Evolutionary conservation across 1,140 invertebrate species (phyloP).

Genomic region (Armadillidium nasatum): DNA sequence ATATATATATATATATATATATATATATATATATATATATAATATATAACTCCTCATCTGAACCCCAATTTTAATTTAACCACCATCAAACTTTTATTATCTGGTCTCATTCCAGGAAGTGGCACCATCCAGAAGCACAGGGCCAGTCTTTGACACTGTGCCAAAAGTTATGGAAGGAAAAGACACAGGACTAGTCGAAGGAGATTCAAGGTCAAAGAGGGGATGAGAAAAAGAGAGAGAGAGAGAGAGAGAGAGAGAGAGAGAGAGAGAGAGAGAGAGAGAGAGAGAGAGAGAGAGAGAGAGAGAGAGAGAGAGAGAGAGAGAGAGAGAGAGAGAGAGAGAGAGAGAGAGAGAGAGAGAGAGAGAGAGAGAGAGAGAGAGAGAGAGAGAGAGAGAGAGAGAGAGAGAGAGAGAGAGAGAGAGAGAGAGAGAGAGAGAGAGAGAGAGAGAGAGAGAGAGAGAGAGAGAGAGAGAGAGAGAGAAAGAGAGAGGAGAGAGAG

Average conservation of each 20-base stretch:
- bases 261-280: not conserved
- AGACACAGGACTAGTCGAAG: not conserved
- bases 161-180: slow-evolving; percentile 11
- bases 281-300: not conserved
- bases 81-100: not conserved
- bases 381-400: not conserved
- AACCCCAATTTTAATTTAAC: too few species aligned
- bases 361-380: not conserved
- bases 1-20: not conserved
- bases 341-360: not conserved
- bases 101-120: not conserved
- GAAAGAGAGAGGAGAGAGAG: not conserved
- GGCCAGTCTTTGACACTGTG: slow-evolving; percentile 10
- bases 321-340: not conserved
- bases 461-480: not conserved
- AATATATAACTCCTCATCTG: not conserved
- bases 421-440: not conserved
- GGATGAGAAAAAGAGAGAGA: not conserved
- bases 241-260: not conserved
- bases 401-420: not conserved
- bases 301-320: not conserved
- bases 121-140: slow-evolving; percentile 1
- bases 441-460: not conserved
- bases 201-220: slow-evolving; percentile 9
- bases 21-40: slow-evolving; percentile 14